Base-by-base conservation (phyloP, 2,113 vertebrate genomes). In the Apodemus sylvaticus region DNA sequence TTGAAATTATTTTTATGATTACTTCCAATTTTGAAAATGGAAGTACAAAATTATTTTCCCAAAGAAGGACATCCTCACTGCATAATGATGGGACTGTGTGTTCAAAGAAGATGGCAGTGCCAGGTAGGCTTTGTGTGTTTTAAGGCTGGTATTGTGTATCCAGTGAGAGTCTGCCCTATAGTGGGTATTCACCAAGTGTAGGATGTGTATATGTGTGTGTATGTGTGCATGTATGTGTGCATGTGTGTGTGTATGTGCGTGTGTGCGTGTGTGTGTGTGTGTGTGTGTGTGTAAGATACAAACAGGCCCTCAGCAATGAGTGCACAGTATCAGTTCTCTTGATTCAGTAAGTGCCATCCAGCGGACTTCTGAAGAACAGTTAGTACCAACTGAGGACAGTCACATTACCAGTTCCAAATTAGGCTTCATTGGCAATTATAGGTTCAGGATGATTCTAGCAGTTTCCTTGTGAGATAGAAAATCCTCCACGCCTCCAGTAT, bases 21-120 rank as follows among this genome's bases (percentile, higher is more conserved):
- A 71, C 83, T 42, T 95, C 48, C 26, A 83, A 45, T 2, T 95
- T 97, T 90, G 36, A 45, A 92, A 92, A 42, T 51, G 24, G 90
- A 88, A 48, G 45, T 48, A 7, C 45, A 48, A 48, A 48, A 58
- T 22, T 36, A 19, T 74, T 95, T 91, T 48, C 8, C 39, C 39
- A 55, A 94, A 51, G 36, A 85, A 14, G 26, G 19, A 39, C 3
- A 36, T 60, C 2, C 29, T 55, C 71, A 64, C 48, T 48, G 20
- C 16, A 77, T 29, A n/a, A 82, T 82, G 92, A 26, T n/a, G 7
- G 29, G 16, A 51, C 4, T 16, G 31, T 55, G 29, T 70, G 39
- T 34, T 94, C n/a, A 71, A 34, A 60, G 4, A 19, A 53, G 66
- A 17, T 29, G 11, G 36, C 36, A 7, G 1, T 17, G 0, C 13